phyloP scores from a whole-genome alignment of 1,140 invertebrate species.

The Vanessa atalanta region DNA sequence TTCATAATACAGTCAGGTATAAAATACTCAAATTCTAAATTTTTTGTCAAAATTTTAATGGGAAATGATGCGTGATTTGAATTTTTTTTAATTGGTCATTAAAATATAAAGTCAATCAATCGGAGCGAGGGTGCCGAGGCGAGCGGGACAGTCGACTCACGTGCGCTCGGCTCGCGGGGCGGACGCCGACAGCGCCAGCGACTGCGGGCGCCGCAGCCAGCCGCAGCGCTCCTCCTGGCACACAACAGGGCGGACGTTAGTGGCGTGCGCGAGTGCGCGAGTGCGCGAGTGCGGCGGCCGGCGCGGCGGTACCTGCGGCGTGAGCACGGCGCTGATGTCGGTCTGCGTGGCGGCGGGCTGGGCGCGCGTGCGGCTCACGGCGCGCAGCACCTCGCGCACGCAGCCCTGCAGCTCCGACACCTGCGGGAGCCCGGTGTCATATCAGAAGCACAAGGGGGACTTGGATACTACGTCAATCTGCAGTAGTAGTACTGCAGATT shows the following conservation, averaged over 20 bases:
- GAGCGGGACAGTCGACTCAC: neutral
- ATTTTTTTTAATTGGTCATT: too few species aligned
- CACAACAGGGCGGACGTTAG: neutral
- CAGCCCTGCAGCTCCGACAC: constrained; percentile 88
- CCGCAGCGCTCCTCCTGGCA: constrained; percentile 62
- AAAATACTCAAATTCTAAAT: too few species aligned
- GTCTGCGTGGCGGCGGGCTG: constrained; percentile 87
- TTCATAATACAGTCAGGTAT: too few species aligned
- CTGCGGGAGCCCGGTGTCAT: constrained; percentile 56
- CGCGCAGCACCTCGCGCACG: constrained; percentile 87
- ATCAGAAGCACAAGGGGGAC: too few species aligned
- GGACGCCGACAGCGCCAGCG: constrained; percentile 47
- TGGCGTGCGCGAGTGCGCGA: too few species aligned
- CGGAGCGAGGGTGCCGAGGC: neutral
- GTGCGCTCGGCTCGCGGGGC: constrained; percentile 16
- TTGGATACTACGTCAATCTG: too few species aligned
- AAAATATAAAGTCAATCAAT: too few species aligned
- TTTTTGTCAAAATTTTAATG: too few species aligned
- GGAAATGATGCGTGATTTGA: too few species aligned
- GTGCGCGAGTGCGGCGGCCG: too few species aligned
- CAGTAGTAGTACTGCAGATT: too few species aligned
- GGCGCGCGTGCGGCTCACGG: constrained; percentile 80
- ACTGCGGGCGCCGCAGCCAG: constrained; percentile 63
- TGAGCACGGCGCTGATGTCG: constrained; percentile 88
- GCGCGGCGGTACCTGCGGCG: constrained; percentile 81